A percentile compares a stretch with the other conserved stretches of the same genome.
Evolutionary conservation across 53 echinoderm and acorn worm species (phyloP).

Genomic region (Actinopyga echinites): DNA sequence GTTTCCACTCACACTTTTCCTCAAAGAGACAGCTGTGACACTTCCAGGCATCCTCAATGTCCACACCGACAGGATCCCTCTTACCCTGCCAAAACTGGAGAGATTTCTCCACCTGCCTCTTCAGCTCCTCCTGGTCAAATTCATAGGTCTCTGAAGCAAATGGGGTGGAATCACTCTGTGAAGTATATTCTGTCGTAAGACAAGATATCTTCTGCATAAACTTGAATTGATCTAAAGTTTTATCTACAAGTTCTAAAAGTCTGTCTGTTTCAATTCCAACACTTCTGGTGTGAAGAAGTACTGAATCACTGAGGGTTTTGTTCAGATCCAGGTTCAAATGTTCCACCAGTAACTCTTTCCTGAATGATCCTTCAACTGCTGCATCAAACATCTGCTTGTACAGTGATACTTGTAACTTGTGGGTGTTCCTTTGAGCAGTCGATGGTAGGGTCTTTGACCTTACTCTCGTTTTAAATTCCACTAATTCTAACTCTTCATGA

Average conservation of each 20-base stretch:
- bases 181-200: conserved; percentile 71
- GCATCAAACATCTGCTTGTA: conserved; percentile 92
- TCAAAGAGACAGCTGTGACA: conserved; percentile 73
- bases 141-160: conserved; percentile 63
- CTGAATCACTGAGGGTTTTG: conserved; percentile 53
- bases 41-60: conserved; percentile 96
- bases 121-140: conserved; percentile 82
- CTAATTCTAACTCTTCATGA: conserved; percentile 66
- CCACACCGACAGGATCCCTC: conserved; percentile 73
- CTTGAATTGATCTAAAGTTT: conserved; percentile 64
- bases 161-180: conserved; percentile 46
- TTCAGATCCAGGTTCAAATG: conserved; percentile 54
- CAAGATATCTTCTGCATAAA: conserved; percentile 72
- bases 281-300: conserved; percentile 33
- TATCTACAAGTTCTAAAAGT: conserved; percentile 62
- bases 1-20: conserved; percentile 80
- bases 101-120: conserved; percentile 59
- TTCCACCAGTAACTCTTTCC: conserved; percentile 41
- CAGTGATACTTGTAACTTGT: conserved; percentile 75
- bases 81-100: conserved; percentile 76
- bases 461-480: conserved; percentile 87
- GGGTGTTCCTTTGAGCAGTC: conserved; percentile 68
- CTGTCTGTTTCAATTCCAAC: conserved; percentile 37
- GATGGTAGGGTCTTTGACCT: conserved; percentile 51
- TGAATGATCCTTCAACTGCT: conserved; percentile 60